Conservation (phyloP, 1,140 invertebrate species). For the Dryas iulia region DNA sequence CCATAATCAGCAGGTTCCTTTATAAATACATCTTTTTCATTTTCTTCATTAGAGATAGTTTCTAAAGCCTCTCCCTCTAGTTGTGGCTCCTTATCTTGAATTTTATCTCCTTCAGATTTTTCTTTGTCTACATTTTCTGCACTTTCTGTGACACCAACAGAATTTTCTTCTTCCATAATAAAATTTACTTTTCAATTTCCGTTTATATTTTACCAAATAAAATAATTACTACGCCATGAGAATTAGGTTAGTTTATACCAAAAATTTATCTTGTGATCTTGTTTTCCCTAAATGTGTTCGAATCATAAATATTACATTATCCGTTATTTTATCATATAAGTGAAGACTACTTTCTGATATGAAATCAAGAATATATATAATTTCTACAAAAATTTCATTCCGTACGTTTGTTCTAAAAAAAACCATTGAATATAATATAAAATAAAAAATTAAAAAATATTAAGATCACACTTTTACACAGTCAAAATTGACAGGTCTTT, state of each 20-base stretch:
- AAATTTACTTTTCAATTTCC: not conserved
- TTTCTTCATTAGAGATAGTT: constrained; percentile 28
- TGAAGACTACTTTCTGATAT: constrained; percentile 51
- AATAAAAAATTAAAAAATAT: not conserved
- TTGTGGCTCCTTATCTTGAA: not conserved
- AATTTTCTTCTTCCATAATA: constrained; percentile 39
- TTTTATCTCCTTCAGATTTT: not conserved
- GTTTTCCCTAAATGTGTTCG: constrained; percentile 53
- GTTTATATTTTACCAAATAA: not conserved
- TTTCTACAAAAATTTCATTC: constrained; percentile 54
- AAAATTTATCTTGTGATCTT: constrained; percentile 54
- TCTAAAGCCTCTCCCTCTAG: constrained; percentile 6
- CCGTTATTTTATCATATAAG: constrained; percentile 65
- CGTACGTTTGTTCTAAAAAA: constrained; percentile 55
- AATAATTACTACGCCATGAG: not conserved
- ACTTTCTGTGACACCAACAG: constrained; percentile 9
- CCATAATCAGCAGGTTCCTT: constrained; percentile 6
- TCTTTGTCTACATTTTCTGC: constrained; percentile 11
- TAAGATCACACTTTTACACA: not conserved
- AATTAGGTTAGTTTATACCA: constrained; percentile 47
- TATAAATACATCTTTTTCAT: not conserved
- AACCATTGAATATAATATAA: constrained; percentile 53
- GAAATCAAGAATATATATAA: constrained; percentile 61
- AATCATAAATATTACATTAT: constrained; percentile 52
- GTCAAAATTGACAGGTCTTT: not conserved